Conservation (phyloP, 1,140 invertebrate species). For the Phymorhynchus buccinoides region DNA sequence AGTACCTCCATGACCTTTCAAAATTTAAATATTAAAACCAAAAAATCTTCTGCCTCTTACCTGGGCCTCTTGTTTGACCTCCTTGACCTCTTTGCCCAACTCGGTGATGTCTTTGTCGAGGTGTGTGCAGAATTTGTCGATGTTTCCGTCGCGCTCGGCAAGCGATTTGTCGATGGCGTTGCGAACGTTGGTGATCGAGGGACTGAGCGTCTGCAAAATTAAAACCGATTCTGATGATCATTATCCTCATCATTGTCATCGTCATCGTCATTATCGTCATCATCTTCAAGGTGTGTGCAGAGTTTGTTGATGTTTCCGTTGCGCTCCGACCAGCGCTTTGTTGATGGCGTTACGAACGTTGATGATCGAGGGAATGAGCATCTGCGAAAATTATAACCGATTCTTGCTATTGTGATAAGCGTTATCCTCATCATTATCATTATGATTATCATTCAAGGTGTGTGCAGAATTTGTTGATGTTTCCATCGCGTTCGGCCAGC, state of each 20-base stretch:
- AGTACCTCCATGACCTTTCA: too few species aligned
- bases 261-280: too few species aligned
- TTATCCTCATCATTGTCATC: too few species aligned
- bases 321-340: too few species aligned
- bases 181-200: constrained; percentile 71
- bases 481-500: constrained; percentile 72
- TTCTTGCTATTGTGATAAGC: too few species aligned
- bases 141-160: constrained; percentile 72
- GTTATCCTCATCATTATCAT: too few species aligned
- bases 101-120: constrained; percentile 74
- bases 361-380: too few species aligned
- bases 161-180: constrained; percentile 74
- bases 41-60: constrained; percentile 53
- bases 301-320: too few species aligned
- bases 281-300: not conserved
- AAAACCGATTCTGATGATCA: too few species aligned
- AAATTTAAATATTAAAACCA: too few species aligned
- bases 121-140: constrained; percentile 71
- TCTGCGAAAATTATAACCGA: too few species aligned
- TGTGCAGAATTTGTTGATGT: constrained; percentile 70
- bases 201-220: constrained; percentile 67
- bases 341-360: too few species aligned
- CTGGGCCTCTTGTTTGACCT: constrained; percentile 73
- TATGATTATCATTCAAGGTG: not conserved
- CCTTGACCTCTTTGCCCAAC: constrained; percentile 72